Base-by-base conservation (phyloP, 2,888 invertebrate genomes). In the Drosophila prolongata region DNA sequence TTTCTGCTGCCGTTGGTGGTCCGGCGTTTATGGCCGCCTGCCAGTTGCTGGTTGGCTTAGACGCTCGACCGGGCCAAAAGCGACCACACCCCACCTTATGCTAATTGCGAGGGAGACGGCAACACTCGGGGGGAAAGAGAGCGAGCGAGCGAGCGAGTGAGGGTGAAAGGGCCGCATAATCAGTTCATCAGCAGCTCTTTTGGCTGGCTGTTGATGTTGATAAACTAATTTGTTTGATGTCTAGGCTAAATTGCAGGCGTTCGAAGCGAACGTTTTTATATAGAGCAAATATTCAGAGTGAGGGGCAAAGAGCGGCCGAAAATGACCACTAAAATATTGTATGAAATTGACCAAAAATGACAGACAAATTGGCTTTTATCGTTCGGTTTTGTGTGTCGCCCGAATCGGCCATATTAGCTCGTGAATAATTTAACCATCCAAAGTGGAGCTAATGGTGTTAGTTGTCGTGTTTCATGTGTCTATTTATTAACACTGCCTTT, bases 201-300 rank as follows among this genome's bases (percentile, higher is more conserved):
- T 84, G 82, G 61, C 82, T 67, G 71, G 65, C 70, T 70, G 77
- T 79, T 87, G 89, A 85, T 71, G 77, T 77, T 87, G 89, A 85
- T 85, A 89, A 87, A 85, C 88, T 79, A 89, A 85, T 87, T 89
- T 89, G 88, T 85, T 87, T 84, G 87, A 83, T 83, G 83, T 84
- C 71, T 75, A 67, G 68, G 68, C 84, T 77, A 86, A 82, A 82
- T 81, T 65, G 69, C 59, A 56, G 13, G 43, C 43, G 16, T 6
- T 8, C 6, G 30, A 2, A 8, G 42, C 38, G 47, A n/a, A 50
- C 50, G 72, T 61, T 55, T 19, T 53, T 72, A 75, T 69, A 64
- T 67, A 69, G 57, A 82, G 73, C 67, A 67, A 66, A 77, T 69
- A 46, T 73, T 83, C 54, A 67, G 57, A 30, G 50, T 50, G 75